Conservation (phyloP, 2,113 vertebrate species). For the Turdus rufiventris region DNA sequence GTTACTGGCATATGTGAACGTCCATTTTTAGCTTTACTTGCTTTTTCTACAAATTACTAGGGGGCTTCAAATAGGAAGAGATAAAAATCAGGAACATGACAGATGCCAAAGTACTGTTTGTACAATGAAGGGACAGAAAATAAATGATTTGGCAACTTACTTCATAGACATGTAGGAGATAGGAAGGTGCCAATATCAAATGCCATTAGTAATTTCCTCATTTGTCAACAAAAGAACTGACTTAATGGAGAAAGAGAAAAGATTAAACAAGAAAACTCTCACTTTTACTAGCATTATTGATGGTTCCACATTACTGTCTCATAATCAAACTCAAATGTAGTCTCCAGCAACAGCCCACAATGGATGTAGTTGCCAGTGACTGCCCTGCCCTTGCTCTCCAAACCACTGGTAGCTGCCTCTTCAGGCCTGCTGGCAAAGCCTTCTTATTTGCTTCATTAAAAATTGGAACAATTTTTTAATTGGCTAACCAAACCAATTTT, state of each 20-base stretch:
- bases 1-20: not conserved
- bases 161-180: not conserved
- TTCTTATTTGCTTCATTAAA: not conserved
- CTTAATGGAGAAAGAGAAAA: not conserved
- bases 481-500: not conserved
- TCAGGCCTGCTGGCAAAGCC: not conserved
- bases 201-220: not conserved
- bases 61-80: not conserved
- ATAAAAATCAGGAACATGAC: not conserved
- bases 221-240: not conserved
- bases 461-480: not conserved
- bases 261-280: not conserved
- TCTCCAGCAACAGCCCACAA: not conserved
- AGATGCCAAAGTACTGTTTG: not conserved
- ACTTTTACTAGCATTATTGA: not conserved
- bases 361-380: not conserved
- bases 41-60: not conserved
- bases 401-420: not conserved
- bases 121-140: not conserved
- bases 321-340: not conserved
- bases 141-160: not conserved
- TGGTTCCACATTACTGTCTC: not conserved
- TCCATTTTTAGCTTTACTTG: not conserved
- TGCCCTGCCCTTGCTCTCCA: not conserved
- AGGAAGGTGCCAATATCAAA: not conserved